Evolutionary conservation across 2,888 invertebrate species (phyloP), one percentile per base, ranked within the genome.

Genomic region (Pristionchus fissidentatus): DNA sequence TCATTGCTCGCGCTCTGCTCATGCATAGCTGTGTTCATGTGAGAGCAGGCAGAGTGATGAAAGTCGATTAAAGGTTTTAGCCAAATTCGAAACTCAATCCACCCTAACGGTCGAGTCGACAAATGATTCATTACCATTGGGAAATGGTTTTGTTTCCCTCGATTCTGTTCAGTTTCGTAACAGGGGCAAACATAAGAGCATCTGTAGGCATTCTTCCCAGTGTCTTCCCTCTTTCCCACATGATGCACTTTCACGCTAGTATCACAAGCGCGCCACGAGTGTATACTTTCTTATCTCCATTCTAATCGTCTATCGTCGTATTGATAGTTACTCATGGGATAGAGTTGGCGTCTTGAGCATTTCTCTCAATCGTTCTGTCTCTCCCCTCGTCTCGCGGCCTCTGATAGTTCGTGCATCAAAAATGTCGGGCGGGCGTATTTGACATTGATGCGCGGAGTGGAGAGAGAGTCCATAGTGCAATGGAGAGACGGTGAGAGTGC

Each of bases 211-310:
- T n/a, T n/a, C n/a, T n/a, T n/a, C n/a, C n/a, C n/a, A n/a, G n/a
- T n/a, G n/a, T n/a, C n/a, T n/a, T n/a, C n/a, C n/a, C n/a, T n/a
- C n/a, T n/a, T n/a, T n/a, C n/a, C n/a, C n/a, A n/a, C n/a, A n/a
- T n/a, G 26, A 26, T 66, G 66, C 66, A 66, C 66, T 66, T 66
- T 66, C 38, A 38, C 66, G 66, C 66, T 35, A 38, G 32, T n/a
- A 22, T 38, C 41, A n/a, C 35, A 38, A 66, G 66, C 66, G 66
- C 41, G 60, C 10, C 60, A 26, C 60, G n/a, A 15, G 5, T 38
- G 66, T n/a, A 66, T n/a, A 66, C 66, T 66, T 10, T 38, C 66
- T 66, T 66, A 66, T 66, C 66, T 38, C n/a, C n/a, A n/a, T n/a
- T n/a, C n/a, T n/a, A n/a, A n/a, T n/a, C 35, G 38, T 32, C 62